Conservation (phyloP, 2,113 vertebrate genomes). For the Cricetomys ansorgei region DNA sequence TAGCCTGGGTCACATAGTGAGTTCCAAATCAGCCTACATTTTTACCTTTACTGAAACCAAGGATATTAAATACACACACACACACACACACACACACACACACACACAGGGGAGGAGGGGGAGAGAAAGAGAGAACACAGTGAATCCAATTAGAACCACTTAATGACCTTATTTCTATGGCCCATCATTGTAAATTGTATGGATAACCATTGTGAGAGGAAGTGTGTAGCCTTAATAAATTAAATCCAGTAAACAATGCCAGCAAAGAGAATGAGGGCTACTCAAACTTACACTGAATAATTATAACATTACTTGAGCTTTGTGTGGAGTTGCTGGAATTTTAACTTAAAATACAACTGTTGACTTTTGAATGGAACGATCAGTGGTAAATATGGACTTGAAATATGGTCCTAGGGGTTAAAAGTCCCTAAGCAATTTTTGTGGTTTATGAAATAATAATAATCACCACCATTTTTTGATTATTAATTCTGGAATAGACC, state of each 20-base stretch:
- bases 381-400: neutral
- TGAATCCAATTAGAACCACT: neutral
- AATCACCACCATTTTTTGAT: neutral
- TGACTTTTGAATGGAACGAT: constrained; percentile 41
- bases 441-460: neutral
- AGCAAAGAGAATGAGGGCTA: neutral
- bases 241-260: constrained; percentile 44
- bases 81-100: neutral
- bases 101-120: no score
- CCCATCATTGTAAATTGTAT: constrained; percentile 32
- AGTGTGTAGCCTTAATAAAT: constrained; percentile 29
- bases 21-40: no score
- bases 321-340: constrained; percentile 34
- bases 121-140: no score
- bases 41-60: neutral
- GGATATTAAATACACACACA: neutral
- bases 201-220: neutral
- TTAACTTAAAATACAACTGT: constrained; percentile 24
- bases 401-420: neutral
- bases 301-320: constrained; percentile 30
- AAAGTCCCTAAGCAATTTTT: constrained; percentile 25
- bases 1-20: neutral
- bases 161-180: neutral
- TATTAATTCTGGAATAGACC: neutral
- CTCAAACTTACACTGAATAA: neutral